Conservation (phyloP, 2,797 vertebrate species). For the Enteromius anoplus region DNA sequence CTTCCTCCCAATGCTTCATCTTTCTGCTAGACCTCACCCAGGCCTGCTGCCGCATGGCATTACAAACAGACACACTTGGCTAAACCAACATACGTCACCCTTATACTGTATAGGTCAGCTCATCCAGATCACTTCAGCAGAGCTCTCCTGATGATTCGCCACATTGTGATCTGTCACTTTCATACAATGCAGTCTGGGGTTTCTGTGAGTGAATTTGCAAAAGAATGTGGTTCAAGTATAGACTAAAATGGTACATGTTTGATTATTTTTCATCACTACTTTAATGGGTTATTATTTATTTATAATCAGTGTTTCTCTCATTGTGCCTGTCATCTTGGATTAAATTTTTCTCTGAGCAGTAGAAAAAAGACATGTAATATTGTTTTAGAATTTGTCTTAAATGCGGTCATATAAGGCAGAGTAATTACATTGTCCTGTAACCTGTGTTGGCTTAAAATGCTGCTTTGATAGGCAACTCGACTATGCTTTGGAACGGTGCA, state of each 20-base stretch:
- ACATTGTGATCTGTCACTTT: neutral
- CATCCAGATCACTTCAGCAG: constrained; percentile 9
- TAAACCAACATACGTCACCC: constrained; percentile 34
- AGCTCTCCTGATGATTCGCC: neutral
- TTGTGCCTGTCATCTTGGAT: neutral
- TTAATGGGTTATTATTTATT: neutral
- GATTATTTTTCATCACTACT: neutral
- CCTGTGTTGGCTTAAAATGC: neutral
- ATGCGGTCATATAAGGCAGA: neutral
- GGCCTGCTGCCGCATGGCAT: constrained; percentile 53
- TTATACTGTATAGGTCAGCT: constrained; percentile 18
- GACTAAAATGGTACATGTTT: neutral
- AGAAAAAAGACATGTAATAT: neutral
- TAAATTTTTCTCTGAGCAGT: neutral
- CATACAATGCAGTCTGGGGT: constrained; percentile 8
- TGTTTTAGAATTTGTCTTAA: constrained; percentile 5
- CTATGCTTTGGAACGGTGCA: neutral
- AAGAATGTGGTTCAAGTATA: too few species aligned
- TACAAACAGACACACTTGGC: constrained; percentile 50
- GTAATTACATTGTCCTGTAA: neutral
- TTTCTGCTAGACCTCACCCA: constrained; percentile 56
- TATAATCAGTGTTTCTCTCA: neutral
- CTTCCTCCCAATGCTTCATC: constrained; percentile 67
- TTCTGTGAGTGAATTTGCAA: neutral
- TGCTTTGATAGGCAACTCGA: neutral